A percentile compares a stretch with the other conserved stretches of the same genome.
These are phyloP conservation scores for Cydia splendana DNA, from an alignment of 1,140 invertebrate genomes.

Conservation along the genomic window DNA sequence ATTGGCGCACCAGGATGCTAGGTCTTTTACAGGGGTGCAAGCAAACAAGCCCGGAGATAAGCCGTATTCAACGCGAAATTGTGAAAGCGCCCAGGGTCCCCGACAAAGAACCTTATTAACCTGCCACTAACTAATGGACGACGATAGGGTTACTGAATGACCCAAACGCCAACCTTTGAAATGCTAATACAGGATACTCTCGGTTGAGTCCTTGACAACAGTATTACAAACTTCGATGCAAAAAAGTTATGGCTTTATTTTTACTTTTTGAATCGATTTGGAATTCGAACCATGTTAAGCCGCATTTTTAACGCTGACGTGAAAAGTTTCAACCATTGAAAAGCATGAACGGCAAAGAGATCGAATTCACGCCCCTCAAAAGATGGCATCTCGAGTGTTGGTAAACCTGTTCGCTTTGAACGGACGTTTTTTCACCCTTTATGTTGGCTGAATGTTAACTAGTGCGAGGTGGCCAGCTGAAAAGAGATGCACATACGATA, in stretches of 20 bases:
- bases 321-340: slow-evolving; percentile 32
- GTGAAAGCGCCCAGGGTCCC: slow-evolving; percentile 58
- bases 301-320: slow-evolving; percentile 9
- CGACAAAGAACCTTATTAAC: slow-evolving; percentile 76
- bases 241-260: not conserved
- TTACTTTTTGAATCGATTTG: slow-evolving; percentile 9
- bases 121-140: slow-evolving; percentile 70
- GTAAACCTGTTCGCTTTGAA: slow-evolving; percentile 53
- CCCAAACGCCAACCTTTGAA: slow-evolving; percentile 48
- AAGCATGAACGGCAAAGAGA: slow-evolving; percentile 44
- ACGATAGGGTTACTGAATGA: slow-evolving; percentile 57
- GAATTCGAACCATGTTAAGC: not conserved
- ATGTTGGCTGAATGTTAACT: slow-evolving; percentile 51
- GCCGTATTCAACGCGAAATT: slow-evolving; percentile 72
- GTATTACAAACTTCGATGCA: not conserved
- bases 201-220: slow-evolving; percentile 36
- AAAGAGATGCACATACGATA: slow-evolving; percentile 75
- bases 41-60: slow-evolving; percentile 71
- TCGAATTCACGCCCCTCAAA: slow-evolving; percentile 55
- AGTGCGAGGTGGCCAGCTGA: slow-evolving; percentile 60
- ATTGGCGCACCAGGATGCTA: slow-evolving; percentile 53
- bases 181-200: slow-evolving; percentile 52
- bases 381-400: slow-evolving; percentile 52
- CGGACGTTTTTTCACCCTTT: slow-evolving; percentile 51
- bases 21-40: slow-evolving; percentile 55